A percentile compares a stretch with the other conserved stretches of the same genome.
Conservation (phyloP, 2,113 vertebrate species). For the Oryctolagus cuniculus region mOryCun1.1 NC_091434.1:15462001-15462500, state of each 20-base stretch:
- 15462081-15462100: background rate
- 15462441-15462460: background rate
- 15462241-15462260: background rate
- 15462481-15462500: background rate
- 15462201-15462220: background rate
- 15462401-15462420: background rate
- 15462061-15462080: conserved; percentile 35
- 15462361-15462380: background rate
- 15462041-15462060: conserved; percentile 29
- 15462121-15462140: background rate
- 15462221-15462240: background rate
- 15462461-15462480: conserved; percentile 1
- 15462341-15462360: conserved; percentile 68
- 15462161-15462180: background rate
- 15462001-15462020: background rate
- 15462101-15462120: conserved; percentile 10
- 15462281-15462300: background rate
- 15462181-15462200: background rate
- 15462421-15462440: background rate
- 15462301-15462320: conserved; percentile 29
- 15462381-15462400: background rate
- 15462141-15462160: background rate
- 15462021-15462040: background rate
- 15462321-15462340: conserved; percentile 41
- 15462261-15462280: too few species aligned